Evolutionary conservation across 37 sponge, comb jelly and placozoan species (phyloP), one percentile per base, ranked within the genome.

Genomic region (Geodia barretti): DNA sequence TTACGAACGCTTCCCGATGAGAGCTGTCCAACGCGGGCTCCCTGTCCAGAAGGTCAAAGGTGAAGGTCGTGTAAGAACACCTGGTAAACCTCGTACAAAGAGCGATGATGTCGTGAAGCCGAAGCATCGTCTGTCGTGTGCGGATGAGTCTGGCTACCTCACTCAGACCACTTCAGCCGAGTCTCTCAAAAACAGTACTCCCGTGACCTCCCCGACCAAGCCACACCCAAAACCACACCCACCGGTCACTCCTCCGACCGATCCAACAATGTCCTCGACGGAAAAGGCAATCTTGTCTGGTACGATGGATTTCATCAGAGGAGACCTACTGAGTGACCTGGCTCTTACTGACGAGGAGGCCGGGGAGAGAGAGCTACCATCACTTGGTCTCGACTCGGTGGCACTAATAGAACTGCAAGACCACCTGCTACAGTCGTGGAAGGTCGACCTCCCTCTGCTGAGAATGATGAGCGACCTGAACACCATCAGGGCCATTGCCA

Each of bases 1-100:
- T 21, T 74, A 79, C 30, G 69, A 79, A 1, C 66, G 61, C 14
- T 86, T 62, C 62, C 87, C 87, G 25, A 41, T 86, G 25, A 73
- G 87, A 65, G 36, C 71, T 26, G 26, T 71, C 1, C 54, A 47
- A 47, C 54, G 14, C 14, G 54, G 54, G 11, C 7, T 17, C 5
- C 2, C 19, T 24, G 54, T 41, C 29, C 23, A 4, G 19, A 4
- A 70, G 5, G 21, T 9, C 70, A 35, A 70, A 35, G 70, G 33
- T 38, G 37, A 30, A 14, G 54, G 54, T 14, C 7, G 14, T 47
- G 54, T 47, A 47, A 7, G 14, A 7, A 47, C 11, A 7, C 7
- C 54, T 14, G 14, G 54, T 47, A 47, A 14, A 17, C 11, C 11
- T 17, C 11, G 11, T 17, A 7, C 14, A 7, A 17, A 7, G 7